Evolutionary conservation across 2,113 vertebrate genomes (phyloP).

Genomic region (Phyllopteryx taeniolatus): DNA sequence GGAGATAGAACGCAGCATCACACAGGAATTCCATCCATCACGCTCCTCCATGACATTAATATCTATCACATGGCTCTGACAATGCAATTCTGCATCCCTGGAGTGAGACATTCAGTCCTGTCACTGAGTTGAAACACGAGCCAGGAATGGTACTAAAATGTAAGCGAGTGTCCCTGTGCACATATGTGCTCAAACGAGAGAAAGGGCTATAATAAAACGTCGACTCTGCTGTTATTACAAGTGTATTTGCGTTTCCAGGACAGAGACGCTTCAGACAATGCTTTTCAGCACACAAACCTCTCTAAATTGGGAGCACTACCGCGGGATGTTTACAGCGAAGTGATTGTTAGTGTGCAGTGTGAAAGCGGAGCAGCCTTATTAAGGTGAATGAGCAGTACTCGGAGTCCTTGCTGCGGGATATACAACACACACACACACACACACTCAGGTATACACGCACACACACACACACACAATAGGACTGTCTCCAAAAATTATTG

Average conservation of each 20-base stretch:
- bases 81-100: constrained; percentile 56
- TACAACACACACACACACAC: background rate
- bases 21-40: constrained; percentile 73
- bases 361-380: constrained; percentile 14
- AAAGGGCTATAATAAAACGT: constrained; percentile 33
- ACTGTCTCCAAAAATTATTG: constrained; percentile 17
- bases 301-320: constrained; percentile 32
- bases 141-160: constrained; percentile 13
- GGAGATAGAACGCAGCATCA: constrained; percentile 64
- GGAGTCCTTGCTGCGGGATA: constrained; percentile 38
- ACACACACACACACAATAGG: constrained; percentile 1
- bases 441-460: too few relatives aligned
- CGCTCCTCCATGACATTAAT: constrained; percentile 65
- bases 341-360: constrained; percentile 35
- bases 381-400: constrained; percentile 15
- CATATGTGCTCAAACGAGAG: constrained; percentile 39
- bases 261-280: constrained; percentile 32
- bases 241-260: constrained; percentile 13
- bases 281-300: constrained; percentile 29
- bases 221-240: constrained; percentile 29
- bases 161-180: constrained; percentile 21
- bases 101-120: constrained; percentile 56
- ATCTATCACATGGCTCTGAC: constrained; percentile 67
- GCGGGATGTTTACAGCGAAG: constrained; percentile 39
- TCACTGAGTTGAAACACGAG: constrained; percentile 32